Evolutionary conservation across 2,797 vertebrate genomes (phyloP), one percentile per base, ranked within the genome.

Genomic region (Nyctibius grandis): DNA sequence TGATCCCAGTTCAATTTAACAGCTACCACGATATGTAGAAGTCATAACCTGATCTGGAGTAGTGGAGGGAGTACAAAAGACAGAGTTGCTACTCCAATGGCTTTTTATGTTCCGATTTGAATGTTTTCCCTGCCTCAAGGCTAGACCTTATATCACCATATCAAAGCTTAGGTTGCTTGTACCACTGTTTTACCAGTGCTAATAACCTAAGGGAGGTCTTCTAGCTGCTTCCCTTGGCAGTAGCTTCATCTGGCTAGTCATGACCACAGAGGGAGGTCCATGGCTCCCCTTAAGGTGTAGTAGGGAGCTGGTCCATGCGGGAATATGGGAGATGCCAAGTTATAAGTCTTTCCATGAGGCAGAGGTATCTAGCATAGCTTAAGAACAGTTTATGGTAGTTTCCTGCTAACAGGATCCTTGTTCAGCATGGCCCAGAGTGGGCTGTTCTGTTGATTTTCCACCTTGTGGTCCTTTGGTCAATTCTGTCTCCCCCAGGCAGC

Each of bases 1-100:
- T 29, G 51, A 77, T 94, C 51, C 40, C 56, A 34, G 73, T 73
- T 93, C 79, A 93, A 78, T 95, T 94, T 93, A 85, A 67, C 51
- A 67, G 8, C 50, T 89, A 28, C 31, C 0, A 0, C 31, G 47
- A 68, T 64, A 22, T 5, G 3, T 56, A 56, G 67, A 50, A 85
- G 20, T 70, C 73, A 63, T 88, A 90, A 88, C 26, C 70, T 84
- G 48, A 86, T 88, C 89, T 92, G n/a, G 33, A 83, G 33, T 75
- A 86, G 80, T 50, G 19, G 29, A 90, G 48, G 18, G 31, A 31
- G 20, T 65, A 54, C 50, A 91, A 76, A 94, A 83, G 54, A 69
- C 47, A 73, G 50, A 79, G 44, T 22, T 89, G 82, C 18, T 74
- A 36, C 15, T 56, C 36, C 2, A 6, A 25, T 68, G n/a, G 47